phyloP scores from a whole-genome alignment of 2,797 vertebrate species.

The Triplophysa yarkandensis region DNA sequence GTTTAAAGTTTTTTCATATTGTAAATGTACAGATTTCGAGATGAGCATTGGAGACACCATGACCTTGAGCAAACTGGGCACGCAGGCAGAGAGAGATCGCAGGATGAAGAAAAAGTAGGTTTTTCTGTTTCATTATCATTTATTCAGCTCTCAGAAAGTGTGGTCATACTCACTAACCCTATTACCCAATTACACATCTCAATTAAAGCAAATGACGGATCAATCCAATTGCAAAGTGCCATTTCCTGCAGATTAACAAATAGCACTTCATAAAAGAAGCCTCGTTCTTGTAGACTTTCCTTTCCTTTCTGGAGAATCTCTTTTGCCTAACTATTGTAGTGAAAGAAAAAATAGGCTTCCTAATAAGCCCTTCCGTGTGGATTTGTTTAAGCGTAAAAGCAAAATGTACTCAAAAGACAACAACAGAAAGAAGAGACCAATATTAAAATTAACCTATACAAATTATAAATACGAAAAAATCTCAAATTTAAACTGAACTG shows the following conservation, averaged over 20 bases:
- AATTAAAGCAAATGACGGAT: constrained; percentile 28
- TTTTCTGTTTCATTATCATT: neutral
- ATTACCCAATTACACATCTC: constrained; percentile 26
- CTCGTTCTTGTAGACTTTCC: constrained; percentile 16
- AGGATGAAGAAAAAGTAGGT: constrained; percentile 92
- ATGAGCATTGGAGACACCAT: constrained; percentile 88
- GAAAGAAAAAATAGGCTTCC: constrained; percentile 14
- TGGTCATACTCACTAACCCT: neutral
- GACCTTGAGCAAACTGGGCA: constrained; percentile 90
- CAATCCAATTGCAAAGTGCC: constrained; percentile 4
- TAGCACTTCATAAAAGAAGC: neutral
- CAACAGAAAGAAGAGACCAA: too few relatives aligned
- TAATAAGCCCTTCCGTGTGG: constrained; percentile 26
- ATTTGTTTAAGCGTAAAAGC: constrained; percentile 8
- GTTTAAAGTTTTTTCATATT: neutral
- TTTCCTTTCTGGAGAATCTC: constrained; percentile 9
- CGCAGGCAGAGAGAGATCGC: constrained; percentile 93
- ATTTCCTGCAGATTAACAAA: constrained; percentile 37
- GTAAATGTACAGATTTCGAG: constrained; percentile 78
- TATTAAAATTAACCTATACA: too few relatives aligned
- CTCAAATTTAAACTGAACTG: too few relatives aligned
- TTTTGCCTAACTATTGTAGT: constrained; percentile 19
- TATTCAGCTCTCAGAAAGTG: neutral
- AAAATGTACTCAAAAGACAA: constrained; percentile 2
- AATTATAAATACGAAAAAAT: too few relatives aligned